These are phyloP conservation scores for Copidosoma aretas DNA, from an alignment of 2,888 invertebrate genomes.

Conservation along the genomic window DNA sequence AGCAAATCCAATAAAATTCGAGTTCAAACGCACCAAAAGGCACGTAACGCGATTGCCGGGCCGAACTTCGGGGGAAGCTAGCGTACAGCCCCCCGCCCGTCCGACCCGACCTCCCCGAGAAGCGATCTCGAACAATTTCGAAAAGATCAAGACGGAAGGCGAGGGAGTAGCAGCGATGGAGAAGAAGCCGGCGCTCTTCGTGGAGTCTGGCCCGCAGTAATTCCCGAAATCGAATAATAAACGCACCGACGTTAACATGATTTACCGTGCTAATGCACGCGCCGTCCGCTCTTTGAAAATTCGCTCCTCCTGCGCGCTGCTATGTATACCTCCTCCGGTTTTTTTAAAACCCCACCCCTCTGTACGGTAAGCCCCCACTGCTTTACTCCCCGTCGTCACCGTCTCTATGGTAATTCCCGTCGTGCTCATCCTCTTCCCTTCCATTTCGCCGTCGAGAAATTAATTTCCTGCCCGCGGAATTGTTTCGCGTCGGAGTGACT, in stretches of 20 bases:
- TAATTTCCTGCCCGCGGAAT: conserved; percentile 11
- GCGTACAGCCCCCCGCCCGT: too few relatives aligned
- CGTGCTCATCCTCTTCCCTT: not conserved
- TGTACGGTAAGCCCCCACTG: not conserved
- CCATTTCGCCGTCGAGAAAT: conserved; percentile 1
- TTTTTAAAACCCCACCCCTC: conserved; percentile 7
- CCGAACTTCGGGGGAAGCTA: too few relatives aligned
- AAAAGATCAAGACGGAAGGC: too few relatives aligned
- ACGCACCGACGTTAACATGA: conserved; percentile 37
- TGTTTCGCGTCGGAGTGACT: conserved; percentile 10
- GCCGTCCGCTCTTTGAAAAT: conserved; percentile 8
- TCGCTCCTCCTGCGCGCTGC: not conserved
- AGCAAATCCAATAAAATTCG: too few relatives aligned
- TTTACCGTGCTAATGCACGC: conserved; percentile 31
- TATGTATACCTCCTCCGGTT: conserved; percentile 7
- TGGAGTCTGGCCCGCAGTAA: conserved; percentile 13
- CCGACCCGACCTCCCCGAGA: too few relatives aligned
- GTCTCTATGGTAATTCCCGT: not conserved
- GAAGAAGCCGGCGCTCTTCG: not conserved
- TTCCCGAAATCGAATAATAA: conserved; percentile 38
- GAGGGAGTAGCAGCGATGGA: too few relatives aligned
- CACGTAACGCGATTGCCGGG: not conserved
- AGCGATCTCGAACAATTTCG: too few relatives aligned
- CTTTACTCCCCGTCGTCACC: not conserved
- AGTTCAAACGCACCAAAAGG: not conserved